phyloP scores from a whole-genome alignment of 2,888 invertebrate genomes.

The Rotaria socialis region DNA sequence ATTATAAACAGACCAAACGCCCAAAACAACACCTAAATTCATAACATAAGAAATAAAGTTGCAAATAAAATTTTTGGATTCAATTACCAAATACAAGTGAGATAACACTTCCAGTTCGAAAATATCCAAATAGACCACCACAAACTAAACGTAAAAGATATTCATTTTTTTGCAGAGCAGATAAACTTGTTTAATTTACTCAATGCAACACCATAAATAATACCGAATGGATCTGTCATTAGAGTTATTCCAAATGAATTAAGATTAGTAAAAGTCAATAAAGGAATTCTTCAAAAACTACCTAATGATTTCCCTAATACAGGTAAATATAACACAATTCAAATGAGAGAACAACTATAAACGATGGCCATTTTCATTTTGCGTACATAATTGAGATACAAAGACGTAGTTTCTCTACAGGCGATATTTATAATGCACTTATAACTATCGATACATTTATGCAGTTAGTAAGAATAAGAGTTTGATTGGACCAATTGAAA shows the following conservation, averaged over 20 bases:
- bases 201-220: background rate
- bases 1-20: background rate
- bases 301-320: too few relatives aligned
- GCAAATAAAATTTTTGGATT: background rate
- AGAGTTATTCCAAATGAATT: background rate
- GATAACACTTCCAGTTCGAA: background rate
- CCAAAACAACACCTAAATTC: conserved; percentile 22
- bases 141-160: background rate
- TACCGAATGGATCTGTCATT: background rate
- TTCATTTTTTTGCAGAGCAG: too few relatives aligned
- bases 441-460: background rate
- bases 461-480: background rate
- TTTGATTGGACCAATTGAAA: background rate
- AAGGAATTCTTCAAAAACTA: background rate
- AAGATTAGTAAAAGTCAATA: background rate
- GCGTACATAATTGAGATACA: background rate
- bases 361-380: background rate
- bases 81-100: background rate
- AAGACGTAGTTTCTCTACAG: background rate
- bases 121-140: conserved; percentile 10
- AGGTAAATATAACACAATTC: too few relatives aligned
- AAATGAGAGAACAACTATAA: background rate
- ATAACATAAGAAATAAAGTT: background rate
- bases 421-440: background rate
- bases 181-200: background rate